A percentile compares a stretch with the other conserved stretches of the same genome.
Evolutionary conservation across 2,113 vertebrate genomes (phyloP).

Genomic region (Albula goreensis): DNA sequence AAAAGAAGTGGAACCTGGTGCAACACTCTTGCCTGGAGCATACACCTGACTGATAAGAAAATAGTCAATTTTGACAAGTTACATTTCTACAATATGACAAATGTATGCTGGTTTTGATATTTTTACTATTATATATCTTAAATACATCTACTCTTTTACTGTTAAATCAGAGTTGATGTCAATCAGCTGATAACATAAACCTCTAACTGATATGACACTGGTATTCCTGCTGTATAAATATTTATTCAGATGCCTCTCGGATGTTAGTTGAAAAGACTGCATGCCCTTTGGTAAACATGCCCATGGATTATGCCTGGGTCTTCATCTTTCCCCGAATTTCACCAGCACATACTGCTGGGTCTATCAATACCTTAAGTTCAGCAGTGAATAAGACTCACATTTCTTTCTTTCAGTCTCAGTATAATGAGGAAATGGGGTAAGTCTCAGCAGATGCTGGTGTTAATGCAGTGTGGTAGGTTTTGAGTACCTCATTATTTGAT

Average conservation of each 20-base stretch:
- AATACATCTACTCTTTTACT: not conserved
- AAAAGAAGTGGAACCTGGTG: no score
- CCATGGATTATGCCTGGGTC: not conserved
- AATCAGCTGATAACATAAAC: not conserved
- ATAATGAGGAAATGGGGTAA: constrained; percentile 35
- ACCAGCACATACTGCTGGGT: not conserved
- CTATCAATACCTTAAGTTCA: not conserved
- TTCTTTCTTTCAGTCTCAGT: not conserved
- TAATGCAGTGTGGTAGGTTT: constrained; percentile 46
- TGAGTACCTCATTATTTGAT: constrained; percentile 51
- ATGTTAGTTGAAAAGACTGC: not conserved
- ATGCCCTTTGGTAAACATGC: not conserved
- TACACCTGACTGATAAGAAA: no score
- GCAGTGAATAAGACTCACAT: not conserved
- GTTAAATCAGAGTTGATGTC: not conserved
- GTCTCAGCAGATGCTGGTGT: constrained; percentile 21
- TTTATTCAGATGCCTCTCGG: not conserved
- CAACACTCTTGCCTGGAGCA: no score
- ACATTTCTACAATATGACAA: no score
- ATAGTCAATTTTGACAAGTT: no score
- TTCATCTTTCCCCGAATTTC: not conserved
- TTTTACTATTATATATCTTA: no score
- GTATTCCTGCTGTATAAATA: not conserved
- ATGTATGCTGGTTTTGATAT: no score
- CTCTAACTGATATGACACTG: not conserved